phyloP scores from a whole-genome alignment of 1,140 invertebrate species.

The Leptinotarsa defecta region DNA sequence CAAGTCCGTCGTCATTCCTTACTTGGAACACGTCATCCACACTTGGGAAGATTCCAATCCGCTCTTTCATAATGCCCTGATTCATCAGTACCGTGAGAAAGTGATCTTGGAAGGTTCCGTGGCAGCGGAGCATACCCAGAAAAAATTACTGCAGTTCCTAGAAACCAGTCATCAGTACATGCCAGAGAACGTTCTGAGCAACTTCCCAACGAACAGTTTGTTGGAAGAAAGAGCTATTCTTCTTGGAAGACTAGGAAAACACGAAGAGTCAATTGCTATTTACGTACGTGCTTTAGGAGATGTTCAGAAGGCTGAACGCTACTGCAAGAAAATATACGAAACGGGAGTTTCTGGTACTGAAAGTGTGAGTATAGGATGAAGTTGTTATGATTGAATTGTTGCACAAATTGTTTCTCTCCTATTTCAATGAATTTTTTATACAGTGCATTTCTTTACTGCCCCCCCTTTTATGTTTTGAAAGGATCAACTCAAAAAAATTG shows the following conservation, averaged over 20 bases:
- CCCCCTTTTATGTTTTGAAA: no score
- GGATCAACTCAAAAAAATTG: no score
- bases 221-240: conserved; percentile 94
- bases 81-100: conserved; percentile 82
- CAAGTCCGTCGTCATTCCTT: conserved; percentile 82
- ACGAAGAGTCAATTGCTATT: conserved; percentile 90
- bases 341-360: conserved; percentile 34
- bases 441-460: no score
- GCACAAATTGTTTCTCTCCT: neutral
- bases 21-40: conserved; percentile 92
- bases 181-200: conserved; percentile 83
- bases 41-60: conserved; percentile 86
- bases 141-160: conserved; percentile 85
- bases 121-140: conserved; percentile 66
- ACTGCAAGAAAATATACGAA: conserved; percentile 76
- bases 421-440: neutral
- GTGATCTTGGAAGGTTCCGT: conserved; percentile 61
- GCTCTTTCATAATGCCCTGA: conserved; percentile 87
- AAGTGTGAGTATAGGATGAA: conserved; percentile 37
- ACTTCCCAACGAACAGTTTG: conserved; percentile 84
- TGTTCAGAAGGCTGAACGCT: conserved; percentile 78
- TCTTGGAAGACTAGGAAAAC: conserved; percentile 85
- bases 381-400: no score
- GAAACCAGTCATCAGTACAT: conserved; percentile 82
- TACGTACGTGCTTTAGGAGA: conserved; percentile 85